phyloP scores from a whole-genome alignment of 1,140 invertebrate genomes.

The Episyrphus balteatus region DNA sequence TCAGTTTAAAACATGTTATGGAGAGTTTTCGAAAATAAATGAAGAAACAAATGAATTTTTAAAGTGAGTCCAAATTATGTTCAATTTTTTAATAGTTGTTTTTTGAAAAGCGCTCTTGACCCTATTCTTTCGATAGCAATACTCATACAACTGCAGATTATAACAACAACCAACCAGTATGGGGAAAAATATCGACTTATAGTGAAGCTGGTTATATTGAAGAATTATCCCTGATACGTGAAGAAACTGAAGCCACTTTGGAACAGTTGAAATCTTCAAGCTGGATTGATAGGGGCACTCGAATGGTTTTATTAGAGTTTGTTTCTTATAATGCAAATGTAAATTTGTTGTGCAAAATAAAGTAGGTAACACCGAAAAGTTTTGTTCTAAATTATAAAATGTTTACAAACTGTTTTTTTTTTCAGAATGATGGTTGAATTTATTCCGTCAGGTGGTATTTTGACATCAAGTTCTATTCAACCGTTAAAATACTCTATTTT shows the following conservation, averaged over 20 bases:
- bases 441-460: constrained; percentile 21
- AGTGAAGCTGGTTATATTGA: constrained; percentile 18
- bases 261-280: constrained; percentile 3
- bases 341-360: constrained; percentile 21
- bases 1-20: no score
- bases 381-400: neutral
- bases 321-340: constrained; percentile 25
- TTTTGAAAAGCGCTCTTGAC: no score
- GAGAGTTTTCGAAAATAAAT: no score
- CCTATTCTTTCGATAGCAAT: no score
- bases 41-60: no score
- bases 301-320: constrained; percentile 22
- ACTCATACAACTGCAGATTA: no score
- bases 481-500: constrained; percentile 12
- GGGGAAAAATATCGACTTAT: constrained; percentile 16
- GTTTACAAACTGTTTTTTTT: neutral
- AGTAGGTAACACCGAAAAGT: constrained; percentile 8
- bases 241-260: constrained; percentile 9
- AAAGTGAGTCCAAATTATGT: no score
- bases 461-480: constrained; percentile 22
- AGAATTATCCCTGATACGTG: constrained; percentile 12
- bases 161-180: constrained; percentile 3
- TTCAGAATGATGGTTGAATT: constrained; percentile 25
- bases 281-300: constrained; percentile 26
- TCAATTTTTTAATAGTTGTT: no score